These are phyloP conservation scores for Megaceryle maxima DNA, from an alignment of 2,113 vertebrate genomes.

Conservation along the genomic window DNA sequence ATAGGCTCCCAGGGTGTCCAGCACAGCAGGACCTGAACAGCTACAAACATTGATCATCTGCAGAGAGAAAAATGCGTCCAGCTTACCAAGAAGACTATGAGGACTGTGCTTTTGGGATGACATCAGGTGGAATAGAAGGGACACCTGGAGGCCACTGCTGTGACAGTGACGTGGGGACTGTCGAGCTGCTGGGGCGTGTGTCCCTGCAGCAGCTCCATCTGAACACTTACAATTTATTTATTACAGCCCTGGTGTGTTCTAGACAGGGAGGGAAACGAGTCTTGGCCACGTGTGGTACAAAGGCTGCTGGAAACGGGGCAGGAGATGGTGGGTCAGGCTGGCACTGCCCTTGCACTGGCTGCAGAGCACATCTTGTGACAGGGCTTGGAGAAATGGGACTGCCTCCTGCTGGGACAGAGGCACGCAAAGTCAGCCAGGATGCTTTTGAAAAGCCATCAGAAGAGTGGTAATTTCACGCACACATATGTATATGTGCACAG, in stretches of 20 bases:
- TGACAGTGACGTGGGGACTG: accelerated
- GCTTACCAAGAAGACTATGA: neutral
- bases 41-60: neutral
- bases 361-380: neutral
- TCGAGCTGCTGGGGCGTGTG: neutral
- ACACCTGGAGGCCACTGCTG: accelerated
- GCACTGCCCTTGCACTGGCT: too few species aligned
- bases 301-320: neutral
- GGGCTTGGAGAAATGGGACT: neutral
- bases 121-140: neutral
- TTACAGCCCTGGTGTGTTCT: neutral
- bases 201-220: neutral
- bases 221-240: neutral
- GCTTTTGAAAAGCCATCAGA: neutral
- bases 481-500: too few species aligned
- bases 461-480: neutral
- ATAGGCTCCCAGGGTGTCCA: neutral
- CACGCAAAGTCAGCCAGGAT: neutral
- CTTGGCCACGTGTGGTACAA: neutral
- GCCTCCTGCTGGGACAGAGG: neutral
- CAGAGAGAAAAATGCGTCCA: neutral
- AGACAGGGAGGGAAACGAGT: accelerated
- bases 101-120: neutral
- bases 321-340: neutral
- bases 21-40: neutral